phyloP scores from a whole-genome alignment of 2,113 vertebrate genomes.

The Petromus typicus region DNA sequence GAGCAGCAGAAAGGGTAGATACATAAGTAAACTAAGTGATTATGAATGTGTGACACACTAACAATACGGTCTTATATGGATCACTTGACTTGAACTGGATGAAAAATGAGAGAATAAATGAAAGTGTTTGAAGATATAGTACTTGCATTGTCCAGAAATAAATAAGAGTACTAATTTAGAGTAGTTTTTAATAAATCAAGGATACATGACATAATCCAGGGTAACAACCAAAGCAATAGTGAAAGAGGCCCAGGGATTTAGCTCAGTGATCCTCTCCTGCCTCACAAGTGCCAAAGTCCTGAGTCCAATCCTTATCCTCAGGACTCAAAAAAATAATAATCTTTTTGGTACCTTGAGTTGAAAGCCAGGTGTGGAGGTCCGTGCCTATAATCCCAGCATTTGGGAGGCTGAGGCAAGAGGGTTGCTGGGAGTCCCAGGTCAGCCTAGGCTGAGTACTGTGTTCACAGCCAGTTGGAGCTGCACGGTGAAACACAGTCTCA shows the following conservation, averaged over 20 bases:
- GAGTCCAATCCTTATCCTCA: too few species aligned
- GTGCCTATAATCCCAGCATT: too few species aligned
- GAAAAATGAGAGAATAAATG: background rate
- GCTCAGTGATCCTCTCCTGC: too few species aligned
- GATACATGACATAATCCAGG: background rate
- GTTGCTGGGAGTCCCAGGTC: too few species aligned
- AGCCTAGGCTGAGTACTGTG: too few species aligned
- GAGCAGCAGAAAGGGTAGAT: background rate
- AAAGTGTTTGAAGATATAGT: background rate
- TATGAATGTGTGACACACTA: background rate
- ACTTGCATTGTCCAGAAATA: background rate
- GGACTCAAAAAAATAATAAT: too few species aligned
- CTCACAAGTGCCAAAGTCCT: too few species aligned
- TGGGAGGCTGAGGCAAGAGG: too few species aligned
- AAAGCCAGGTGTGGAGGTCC: background rate
- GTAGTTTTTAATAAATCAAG: background rate
- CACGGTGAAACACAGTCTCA: too few species aligned
- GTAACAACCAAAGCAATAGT: background rate
- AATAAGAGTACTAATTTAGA: background rate
- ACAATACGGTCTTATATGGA: background rate
- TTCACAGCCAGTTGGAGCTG: too few species aligned
- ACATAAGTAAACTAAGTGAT: background rate
- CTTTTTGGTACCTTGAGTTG: background rate
- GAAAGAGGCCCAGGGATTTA: too few species aligned
- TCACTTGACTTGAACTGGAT: background rate